phyloP scores from a whole-genome alignment of 53 echinoderm and acorn worm species.

The Pentamera pediparva region DNA sequence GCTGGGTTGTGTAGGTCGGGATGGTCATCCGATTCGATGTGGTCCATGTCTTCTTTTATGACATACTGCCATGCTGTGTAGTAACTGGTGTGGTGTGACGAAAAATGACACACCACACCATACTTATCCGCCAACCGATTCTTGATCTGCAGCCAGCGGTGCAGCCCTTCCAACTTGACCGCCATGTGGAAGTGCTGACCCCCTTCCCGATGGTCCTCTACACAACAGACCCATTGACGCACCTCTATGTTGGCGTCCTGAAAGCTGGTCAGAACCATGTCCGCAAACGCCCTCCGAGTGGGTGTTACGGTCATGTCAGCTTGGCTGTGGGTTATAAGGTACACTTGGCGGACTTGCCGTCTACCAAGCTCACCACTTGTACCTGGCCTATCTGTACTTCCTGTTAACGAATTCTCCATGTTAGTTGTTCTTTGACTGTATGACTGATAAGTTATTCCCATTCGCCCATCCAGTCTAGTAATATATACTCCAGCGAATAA shows the following conservation, averaged over 20 bases:
- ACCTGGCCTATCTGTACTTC: not conserved
- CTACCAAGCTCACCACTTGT: conserved; percentile 6
- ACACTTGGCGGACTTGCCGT: not conserved
- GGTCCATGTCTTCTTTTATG: not conserved
- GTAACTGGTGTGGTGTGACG: not conserved
- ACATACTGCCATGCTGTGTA: too few relatives aligned
- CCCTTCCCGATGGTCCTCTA: not conserved
- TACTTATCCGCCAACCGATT: not conserved
- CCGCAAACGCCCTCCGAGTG: conserved; percentile 3
- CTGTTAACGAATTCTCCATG: too few relatives aligned
- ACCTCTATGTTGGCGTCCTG: not conserved
- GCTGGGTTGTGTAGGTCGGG: conserved; percentile 1
- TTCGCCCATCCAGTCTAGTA: too few relatives aligned
- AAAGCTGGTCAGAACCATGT: not conserved
- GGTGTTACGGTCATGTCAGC: not conserved
- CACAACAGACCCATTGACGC: not conserved
- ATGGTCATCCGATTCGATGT: not conserved
- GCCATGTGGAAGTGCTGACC: conserved; percentile 12
- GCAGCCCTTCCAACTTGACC: conserved; percentile 2
- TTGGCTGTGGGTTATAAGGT: not conserved
- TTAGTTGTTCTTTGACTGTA: too few relatives aligned
- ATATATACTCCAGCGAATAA: too few relatives aligned
- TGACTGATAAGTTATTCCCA: too few relatives aligned
- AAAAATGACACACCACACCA: conserved; percentile 3
- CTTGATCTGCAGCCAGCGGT: not conserved